A percentile compares a stretch with the other conserved stretches of the same genome.
phyloP scores from a whole-genome alignment of 2,888 invertebrate species.

The Hecatera dysodea region DNA sequence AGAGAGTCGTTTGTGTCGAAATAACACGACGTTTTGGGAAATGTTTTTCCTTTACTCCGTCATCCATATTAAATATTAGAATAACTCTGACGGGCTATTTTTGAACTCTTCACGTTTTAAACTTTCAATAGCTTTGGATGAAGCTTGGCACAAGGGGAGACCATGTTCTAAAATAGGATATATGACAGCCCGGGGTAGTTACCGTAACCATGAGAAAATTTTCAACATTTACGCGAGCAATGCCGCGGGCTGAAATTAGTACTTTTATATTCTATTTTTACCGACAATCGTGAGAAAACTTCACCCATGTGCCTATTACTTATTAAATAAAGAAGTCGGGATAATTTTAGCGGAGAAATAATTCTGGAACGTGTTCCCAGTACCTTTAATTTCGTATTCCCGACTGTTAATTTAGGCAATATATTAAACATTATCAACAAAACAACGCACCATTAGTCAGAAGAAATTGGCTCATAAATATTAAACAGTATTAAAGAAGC shows the following conservation, averaged over 20 bases:
- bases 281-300: slow-evolving; percentile 1
- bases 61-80: too few species aligned
- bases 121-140: too few species aligned
- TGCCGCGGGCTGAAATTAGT: too few species aligned
- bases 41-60: background rate
- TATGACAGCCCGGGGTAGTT: too few species aligned
- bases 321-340: slow-evolving; percentile 15
- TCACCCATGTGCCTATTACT: slow-evolving; percentile 18
- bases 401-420: slow-evolving; percentile 69
- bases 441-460: slow-evolving; percentile 73
- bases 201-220: too few species aligned
- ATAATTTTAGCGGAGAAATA: slow-evolving; percentile 46
- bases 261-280: slow-evolving; percentile 17
- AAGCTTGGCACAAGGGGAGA: too few species aligned
- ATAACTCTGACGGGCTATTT: too few species aligned
- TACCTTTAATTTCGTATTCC: slow-evolving; percentile 65
- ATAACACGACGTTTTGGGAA: slow-evolving; percentile 17
- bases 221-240: too few species aligned
- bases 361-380: slow-evolving; percentile 55
- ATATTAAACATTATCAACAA: slow-evolving; percentile 76
- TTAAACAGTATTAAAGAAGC: slow-evolving; percentile 73
- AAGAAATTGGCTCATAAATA: slow-evolving; percentile 81
- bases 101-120: too few species aligned
- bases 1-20: slow-evolving; percentile 2
- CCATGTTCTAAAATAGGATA: too few species aligned